These are phyloP conservation scores for Hemaris fuciformis DNA, from an alignment of 2,888 invertebrate species.

Conservation along the genomic window DNA sequence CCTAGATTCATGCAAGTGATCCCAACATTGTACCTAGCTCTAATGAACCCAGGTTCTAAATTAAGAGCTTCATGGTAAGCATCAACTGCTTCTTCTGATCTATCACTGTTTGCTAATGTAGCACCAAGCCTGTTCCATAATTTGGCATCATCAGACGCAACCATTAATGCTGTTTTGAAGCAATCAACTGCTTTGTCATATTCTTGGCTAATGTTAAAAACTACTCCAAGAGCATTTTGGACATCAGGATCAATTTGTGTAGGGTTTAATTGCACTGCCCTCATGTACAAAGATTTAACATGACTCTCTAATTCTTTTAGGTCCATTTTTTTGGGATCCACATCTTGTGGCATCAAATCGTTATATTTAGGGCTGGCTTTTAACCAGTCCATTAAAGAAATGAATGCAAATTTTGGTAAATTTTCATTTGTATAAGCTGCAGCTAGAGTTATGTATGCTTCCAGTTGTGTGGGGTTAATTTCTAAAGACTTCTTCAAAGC, in stretches of 20 bases:
- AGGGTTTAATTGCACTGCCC: conserved; percentile 90
- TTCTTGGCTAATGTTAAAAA: conserved; percentile 96
- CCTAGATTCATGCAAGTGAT: conserved; percentile 98
- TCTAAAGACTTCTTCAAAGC: conserved; percentile 93
- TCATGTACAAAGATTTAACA: conserved; percentile 88
- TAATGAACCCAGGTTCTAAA: conserved; percentile 96
- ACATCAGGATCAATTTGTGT: conserved; percentile 92
- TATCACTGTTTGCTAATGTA: conserved; percentile 96
- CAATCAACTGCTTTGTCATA: conserved; percentile 98
- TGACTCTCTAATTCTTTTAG: conserved; percentile 78
- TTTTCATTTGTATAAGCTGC: conserved; percentile 98
- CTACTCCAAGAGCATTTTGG: conserved; percentile 95
- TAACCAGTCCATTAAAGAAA: conserved; percentile 90
- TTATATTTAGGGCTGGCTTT: conserved; percentile 90
- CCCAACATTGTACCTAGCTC: conserved; percentile 98
- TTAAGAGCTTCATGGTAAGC: conserved; percentile 96
- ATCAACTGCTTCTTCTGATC: conserved; percentile 97
- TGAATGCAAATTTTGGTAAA: conserved; percentile 93
- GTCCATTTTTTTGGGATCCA: conserved; percentile 64
- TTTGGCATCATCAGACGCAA: conserved; percentile 90
- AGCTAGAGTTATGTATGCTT: conserved; percentile 94
- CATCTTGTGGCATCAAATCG: conserved; percentile 83
- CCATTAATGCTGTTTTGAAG: conserved; percentile 93
- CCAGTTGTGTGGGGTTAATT: conserved; percentile 89
- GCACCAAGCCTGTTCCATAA: conserved; percentile 99